Evolutionary conservation across 23 tunicate genomes (phyloP).

Genomic region (Ciona savignyi): DNA sequence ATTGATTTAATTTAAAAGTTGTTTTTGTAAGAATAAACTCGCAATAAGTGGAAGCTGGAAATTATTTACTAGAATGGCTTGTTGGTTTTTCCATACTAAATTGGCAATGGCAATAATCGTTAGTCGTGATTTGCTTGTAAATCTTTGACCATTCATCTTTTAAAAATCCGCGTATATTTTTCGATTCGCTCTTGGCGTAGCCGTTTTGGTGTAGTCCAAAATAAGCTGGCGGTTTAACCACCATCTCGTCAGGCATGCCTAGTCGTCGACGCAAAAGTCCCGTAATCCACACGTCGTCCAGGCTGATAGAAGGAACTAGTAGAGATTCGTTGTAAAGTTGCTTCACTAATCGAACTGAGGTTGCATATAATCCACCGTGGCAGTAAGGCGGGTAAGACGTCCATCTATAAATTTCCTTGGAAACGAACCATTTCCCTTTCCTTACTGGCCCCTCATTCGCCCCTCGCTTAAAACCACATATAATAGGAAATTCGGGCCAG

Average conservation of each 20-base stretch:
- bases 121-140: neutral
- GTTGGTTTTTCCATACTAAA: no score
- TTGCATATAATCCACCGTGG: constrained; percentile 12
- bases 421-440: constrained; percentile 8
- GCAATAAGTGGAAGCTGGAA: no score
- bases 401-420: neutral
- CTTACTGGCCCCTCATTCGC: neutral
- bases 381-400: constrained; percentile 2
- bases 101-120: neutral
- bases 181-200: neutral
- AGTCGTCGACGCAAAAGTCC: constrained; percentile 9
- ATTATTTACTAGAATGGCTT: no score
- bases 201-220: neutral
- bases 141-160: neutral
- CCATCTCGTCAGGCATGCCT: neutral
- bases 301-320: neutral
- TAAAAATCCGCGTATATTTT: neutral
- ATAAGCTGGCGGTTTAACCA: neutral
- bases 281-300: constrained; percentile 31
- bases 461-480: neutral
- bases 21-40: no score
- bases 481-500: neutral
- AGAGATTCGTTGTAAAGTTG: neutral
- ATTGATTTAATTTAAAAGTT: no score
- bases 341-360: neutral